Conservation (phyloP, 2,888 invertebrate genomes). For the Harpalus rufipes region DNA sequence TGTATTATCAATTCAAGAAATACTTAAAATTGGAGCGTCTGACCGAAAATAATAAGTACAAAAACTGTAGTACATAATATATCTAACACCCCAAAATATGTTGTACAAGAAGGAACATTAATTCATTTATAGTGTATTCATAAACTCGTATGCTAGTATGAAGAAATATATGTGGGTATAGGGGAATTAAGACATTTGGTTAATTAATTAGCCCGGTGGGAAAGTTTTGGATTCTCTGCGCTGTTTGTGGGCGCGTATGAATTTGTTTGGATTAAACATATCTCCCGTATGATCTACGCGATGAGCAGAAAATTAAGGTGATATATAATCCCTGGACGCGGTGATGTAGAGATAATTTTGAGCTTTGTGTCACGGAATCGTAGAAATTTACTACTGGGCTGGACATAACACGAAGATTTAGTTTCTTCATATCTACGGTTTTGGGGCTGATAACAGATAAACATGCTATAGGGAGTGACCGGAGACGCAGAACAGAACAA, state of each 20-base stretch:
- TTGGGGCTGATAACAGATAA: constrained; percentile 64
- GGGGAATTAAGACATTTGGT: background rate
- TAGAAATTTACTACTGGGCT: constrained; percentile 64
- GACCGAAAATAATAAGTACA: no score
- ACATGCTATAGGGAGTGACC: constrained; percentile 66
- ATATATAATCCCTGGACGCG: constrained; percentile 37
- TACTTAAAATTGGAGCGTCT: no score
- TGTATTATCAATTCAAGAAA: no score
- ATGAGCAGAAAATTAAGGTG: constrained; percentile 65
- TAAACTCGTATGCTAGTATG: background rate
- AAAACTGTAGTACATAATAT: no score
- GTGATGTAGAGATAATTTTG: constrained; percentile 61
- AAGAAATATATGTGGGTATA: background rate
- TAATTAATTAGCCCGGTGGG: constrained; percentile 9
- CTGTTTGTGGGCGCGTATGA: constrained; percentile 11
- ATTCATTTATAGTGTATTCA: background rate
- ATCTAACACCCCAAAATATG: no score
- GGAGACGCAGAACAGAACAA: constrained; percentile 2
- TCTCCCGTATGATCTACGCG: constrained; percentile 49
- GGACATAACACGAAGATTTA: constrained; percentile 66
- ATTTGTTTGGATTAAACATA: constrained; percentile 49
- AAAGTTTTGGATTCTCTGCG: constrained; percentile 16
- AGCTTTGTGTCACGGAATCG: constrained; percentile 63
- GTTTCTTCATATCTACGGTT: constrained; percentile 64
- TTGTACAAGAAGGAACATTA: background rate